Evolutionary conservation across 2,888 invertebrate species (phyloP), one percentile per base, ranked within the genome.

Genomic region (Noctua comes): DNA sequence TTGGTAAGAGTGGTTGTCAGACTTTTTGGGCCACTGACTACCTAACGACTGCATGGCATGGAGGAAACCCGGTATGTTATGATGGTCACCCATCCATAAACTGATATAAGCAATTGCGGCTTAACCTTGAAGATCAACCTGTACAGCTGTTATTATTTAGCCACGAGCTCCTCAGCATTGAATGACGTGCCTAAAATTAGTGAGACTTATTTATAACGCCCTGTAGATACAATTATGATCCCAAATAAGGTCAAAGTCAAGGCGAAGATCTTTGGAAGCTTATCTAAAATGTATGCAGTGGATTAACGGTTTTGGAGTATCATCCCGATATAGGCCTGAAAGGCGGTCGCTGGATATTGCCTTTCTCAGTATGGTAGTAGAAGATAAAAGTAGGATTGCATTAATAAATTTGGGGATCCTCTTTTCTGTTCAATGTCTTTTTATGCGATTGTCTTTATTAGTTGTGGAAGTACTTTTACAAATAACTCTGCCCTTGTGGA

Each of bases 211-310:
- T 40, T 7, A 13, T 65, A n/a, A 10, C 27, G 16, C 5, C 36
- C 80, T 64, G 36, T 80, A 71, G 13, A 71, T 24, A 36, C 36
- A 68, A 64, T 80, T 74, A 71, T 85, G 71, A 72, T 36, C 51
- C 27, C 2, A 13, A 68, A 65, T 46, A 75, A 69, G 85, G 71
- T 62, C 75, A 75, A 85, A 75, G 85, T 75, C 85, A 76, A 48
- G 72, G 71, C 27, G 11, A 57, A 80, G 85, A 80, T 85, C 51
- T 27, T 62, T 8, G n/a, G 46, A 7, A 46, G 75, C 72, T 85
- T 83, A 80, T 80, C 81, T 69, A 66, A 69, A 85, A 85, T 83
- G 81, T 85, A 85, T 83, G 70, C 85, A 74, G 62, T 59, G 71
- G 70, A 80, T 80, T 82, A 74, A 68, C 54, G 70, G 62, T 66